Evolutionary conservation across 2,797 vertebrate genomes (phyloP), one percentile per base, ranked within the genome.

Genomic region (Pelochelys cantorii): DNA sequence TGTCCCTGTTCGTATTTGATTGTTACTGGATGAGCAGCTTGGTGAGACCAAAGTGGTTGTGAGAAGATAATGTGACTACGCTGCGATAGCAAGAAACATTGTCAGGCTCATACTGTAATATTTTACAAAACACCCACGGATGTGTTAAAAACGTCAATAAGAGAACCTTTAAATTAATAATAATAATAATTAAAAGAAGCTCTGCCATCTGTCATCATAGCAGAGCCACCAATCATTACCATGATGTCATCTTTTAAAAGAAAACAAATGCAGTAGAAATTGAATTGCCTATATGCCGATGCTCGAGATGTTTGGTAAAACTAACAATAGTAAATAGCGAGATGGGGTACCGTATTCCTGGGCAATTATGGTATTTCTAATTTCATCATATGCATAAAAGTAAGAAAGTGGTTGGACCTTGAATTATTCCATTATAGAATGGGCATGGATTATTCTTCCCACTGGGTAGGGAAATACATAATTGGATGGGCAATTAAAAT

Each of bases 161-260:
- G 27, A 81, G 60, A 84, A 27, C 84, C 92, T 79, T 85, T 71
- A 81, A 23, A 48, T 42, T 54, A 83, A 77, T 90, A 95, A 94
- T 87, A 90, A 87, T 93, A 94, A 92, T 90, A 95, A 95, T 92
- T 86, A 88, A 84, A 96, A 95, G 84, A 74, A 53, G 88, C 88
- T 94, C 79, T 90, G 91, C 79, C 91, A 88, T 85, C 53, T 89
- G 86, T 77, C 65, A 54, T 93, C 90, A 77, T 37, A 79, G 56
- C 83, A 79, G 42, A 91, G n/a, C 53, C 84, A 93, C 48, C 85
- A 77, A 60, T 93, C 87, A 91, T 90, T 93, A 81, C 53, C 52
- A 53, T 57, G 31, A 31, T 77, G 48, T 15, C 74, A 52, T 89
- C 62, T 74, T 81, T 86, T 94, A 91, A 92, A 93, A 71, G 83